Conservation (phyloP, 53 echinoderm and acorn worm genomes). For the Luidia sarsii region DNA sequence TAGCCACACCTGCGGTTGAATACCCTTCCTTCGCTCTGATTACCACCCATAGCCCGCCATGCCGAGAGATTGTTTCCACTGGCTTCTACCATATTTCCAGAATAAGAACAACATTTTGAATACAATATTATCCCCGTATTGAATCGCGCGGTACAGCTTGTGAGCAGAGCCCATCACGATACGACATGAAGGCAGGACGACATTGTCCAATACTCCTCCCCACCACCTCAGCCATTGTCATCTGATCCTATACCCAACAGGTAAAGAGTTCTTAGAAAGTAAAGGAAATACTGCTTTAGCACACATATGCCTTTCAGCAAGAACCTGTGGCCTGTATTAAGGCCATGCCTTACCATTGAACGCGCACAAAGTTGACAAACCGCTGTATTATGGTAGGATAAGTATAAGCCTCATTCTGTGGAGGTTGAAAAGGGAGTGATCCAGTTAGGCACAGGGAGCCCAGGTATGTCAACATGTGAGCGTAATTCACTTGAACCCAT, state of each 20-base stretch:
- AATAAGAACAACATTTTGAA: constrained; percentile 48
- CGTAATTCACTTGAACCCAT: constrained; percentile 39
- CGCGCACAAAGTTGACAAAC: constrained; percentile 50
- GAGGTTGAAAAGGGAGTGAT: constrained; percentile 37
- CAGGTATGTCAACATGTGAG: constrained; percentile 52
- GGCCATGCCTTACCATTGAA: constrained; percentile 30
- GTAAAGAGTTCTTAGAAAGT: constrained; percentile 22
- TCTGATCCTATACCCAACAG: constrained; percentile 45
- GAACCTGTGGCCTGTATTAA: constrained; percentile 31
- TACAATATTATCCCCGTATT: constrained; percentile 29
- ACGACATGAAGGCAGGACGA: constrained; percentile 16
- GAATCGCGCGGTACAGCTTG: constrained; percentile 6
- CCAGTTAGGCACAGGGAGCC: constrained; percentile 50
- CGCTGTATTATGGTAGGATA: constrained; percentile 50
- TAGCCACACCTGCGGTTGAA: too few relatives aligned
- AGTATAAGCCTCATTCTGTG: constrained; percentile 44
- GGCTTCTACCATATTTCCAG: constrained; percentile 28
- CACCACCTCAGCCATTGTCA: constrained; percentile 53
- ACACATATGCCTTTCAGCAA: constrained; percentile 19
- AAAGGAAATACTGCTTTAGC: constrained; percentile 33
- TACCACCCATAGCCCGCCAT: too few relatives aligned
- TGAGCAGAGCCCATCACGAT: constrained; percentile 26
- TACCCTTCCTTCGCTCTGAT: too few relatives aligned
- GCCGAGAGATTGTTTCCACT: constrained; percentile 8
- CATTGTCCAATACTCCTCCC: constrained; percentile 34